These are phyloP conservation scores for Lycaon pictus DNA, from an alignment of 2,113 vertebrate species.

Conservation along the genomic window DNA sequence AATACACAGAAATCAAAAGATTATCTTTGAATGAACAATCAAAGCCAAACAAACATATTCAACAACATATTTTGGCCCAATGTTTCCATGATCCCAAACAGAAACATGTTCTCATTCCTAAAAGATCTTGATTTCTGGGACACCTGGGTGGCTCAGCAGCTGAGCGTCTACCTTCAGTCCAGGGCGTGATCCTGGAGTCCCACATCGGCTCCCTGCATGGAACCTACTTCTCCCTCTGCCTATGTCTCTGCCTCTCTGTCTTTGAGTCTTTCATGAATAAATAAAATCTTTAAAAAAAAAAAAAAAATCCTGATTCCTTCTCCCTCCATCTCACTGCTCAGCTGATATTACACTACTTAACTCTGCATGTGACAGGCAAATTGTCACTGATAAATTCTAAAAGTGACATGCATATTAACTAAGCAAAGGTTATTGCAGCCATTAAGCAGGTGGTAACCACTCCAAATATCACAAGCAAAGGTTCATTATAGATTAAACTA, in stretches of 20 bases:
- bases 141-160: too few relatives aligned
- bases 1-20: conserved; percentile 12
- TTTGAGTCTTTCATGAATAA: too few relatives aligned
- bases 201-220: too few relatives aligned
- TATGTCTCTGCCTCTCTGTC: too few relatives aligned
- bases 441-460: conserved; percentile 41
- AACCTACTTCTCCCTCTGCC: too few relatives aligned
- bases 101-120: conserved; percentile 15
- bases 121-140: background rate
- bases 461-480: conserved; percentile 46
- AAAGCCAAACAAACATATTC: conserved; percentile 53
- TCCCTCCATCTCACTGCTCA: background rate
- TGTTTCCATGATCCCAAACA: conserved; percentile 20
- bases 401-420: background rate
- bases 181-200: too few relatives aligned
- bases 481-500: conserved; percentile 8
- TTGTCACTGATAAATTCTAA: conserved; percentile 33
- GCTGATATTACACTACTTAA: background rate
- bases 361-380: conserved; percentile 39
- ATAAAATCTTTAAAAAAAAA: too few relatives aligned
- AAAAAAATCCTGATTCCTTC: background rate
- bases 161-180: too few relatives aligned
- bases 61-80: background rate
- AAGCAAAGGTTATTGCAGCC: conserved; percentile 25
- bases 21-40: conserved; percentile 21